These are phyloP conservation scores for Trichogramma pretiosum DNA, from an alignment of 1,140 invertebrate species.

Conservation along the genomic window DNA sequence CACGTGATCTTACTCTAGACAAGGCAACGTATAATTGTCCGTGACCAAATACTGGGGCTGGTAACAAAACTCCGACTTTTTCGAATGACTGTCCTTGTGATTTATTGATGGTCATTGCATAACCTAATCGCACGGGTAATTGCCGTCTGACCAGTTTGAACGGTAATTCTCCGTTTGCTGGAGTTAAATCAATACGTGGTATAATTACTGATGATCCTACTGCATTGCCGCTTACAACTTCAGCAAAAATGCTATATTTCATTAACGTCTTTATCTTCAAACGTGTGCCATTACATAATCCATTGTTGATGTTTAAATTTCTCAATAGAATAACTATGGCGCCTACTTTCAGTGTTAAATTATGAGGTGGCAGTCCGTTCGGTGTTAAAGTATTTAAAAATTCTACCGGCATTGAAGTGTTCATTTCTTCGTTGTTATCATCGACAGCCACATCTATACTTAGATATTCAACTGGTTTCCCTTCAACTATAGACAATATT, in stretches of 20 bases:
- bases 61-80: conserved; percentile 6
- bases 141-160: conserved; percentile 34
- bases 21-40: conserved; percentile 6
- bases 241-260: conserved; percentile 38
- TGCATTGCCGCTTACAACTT: conserved; percentile 33
- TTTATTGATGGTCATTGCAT: conserved; percentile 50
- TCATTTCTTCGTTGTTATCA: neutral
- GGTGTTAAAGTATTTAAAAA: conserved; percentile 11
- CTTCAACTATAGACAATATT: neutral
- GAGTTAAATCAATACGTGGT: neutral
- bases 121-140: no score
- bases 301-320: conserved; percentile 35
- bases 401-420: conserved; percentile 3
- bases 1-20: neutral
- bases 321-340: conserved; percentile 20
- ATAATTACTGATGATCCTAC: neutral
- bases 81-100: conserved; percentile 40
- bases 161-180: no score
- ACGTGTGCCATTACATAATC: conserved; percentile 41
- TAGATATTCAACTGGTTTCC: neutral
- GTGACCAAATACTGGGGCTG: neutral
- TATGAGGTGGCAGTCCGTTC: conserved; percentile 4
- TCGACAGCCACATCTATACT: conserved; percentile 3
- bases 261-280: conserved; percentile 34
- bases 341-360: conserved; percentile 11